Conservation (phyloP, 2,113 vertebrate genomes). For the Mirounga angustirostris region DNA sequence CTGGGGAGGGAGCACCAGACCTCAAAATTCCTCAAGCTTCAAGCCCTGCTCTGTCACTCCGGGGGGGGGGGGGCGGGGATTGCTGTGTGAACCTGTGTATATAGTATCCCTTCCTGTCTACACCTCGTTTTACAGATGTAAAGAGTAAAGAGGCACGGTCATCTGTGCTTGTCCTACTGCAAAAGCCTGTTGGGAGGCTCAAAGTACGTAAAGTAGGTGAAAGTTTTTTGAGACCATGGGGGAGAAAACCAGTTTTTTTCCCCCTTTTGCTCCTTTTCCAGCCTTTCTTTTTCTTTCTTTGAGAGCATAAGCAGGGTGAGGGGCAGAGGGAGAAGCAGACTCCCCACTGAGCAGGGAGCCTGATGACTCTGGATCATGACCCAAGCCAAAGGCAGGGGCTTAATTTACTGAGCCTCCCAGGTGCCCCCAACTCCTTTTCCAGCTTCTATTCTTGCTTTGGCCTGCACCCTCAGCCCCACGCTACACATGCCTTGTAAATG, state of each 20-base stretch:
- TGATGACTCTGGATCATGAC: too few relatives aligned
- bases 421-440: too few relatives aligned
- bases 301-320: too few relatives aligned
- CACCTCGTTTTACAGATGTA: not conserved
- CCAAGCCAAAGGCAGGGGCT: too few relatives aligned
- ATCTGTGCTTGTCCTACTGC: not conserved
- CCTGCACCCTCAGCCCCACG: not conserved
- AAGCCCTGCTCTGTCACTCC: not conserved
- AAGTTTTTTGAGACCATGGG: not conserved
- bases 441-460: not conserved
- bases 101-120: not conserved
- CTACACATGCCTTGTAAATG: not conserved
- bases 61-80: too few relatives aligned
- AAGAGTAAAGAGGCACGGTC: not conserved
- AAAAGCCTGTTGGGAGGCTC: not conserved
- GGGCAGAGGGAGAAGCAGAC: too few relatives aligned
- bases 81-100: not conserved
- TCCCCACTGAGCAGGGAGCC: too few relatives aligned
- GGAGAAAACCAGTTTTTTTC: fast-evolving
- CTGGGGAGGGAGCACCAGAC: not conserved
- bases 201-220: not conserved
- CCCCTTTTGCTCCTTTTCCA: not conserved
- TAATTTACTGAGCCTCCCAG: too few relatives aligned
- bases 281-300: not conserved
- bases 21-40: not conserved